Evolutionary conservation across 92 coral and sea anemone genomes (phyloP), one percentile per base, ranked within the genome.

Genomic region (Heliopora coerulea): DNA sequence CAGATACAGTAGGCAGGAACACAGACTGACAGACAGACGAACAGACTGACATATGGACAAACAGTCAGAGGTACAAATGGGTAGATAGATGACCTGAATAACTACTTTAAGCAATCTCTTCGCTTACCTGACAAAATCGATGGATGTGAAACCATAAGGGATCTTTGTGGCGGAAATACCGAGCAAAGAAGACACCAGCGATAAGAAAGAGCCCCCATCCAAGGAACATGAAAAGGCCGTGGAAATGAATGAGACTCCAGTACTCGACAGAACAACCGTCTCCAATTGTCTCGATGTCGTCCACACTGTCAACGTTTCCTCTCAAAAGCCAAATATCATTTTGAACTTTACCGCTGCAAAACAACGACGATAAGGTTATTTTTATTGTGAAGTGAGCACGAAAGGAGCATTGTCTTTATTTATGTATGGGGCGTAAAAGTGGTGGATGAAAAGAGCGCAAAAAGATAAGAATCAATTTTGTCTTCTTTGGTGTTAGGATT

Each of bases 291-390:
- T 30, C 63, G 15, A 40, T 4, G 28, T 87, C 70, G 39, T 82
- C 90, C 0, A 85, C 97, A 17, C 83, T 88, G 34, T 86, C 79
- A 9, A 78, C 96, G 49, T 77, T 67, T 9, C 98, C 98, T 27
- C 62, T 60, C 56, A 93, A 72, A 48, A 93, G 73, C 98, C 98
- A 93, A 15, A 93, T 46, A 50, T 90, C 98, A 59, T 93, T 86
- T 49, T 82, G 65, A 0, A 13, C 18, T 2, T 81, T 69, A 20
- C 81, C 89, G 4, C 79, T 80, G 33, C 46, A 49, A 52, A 26
- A 27, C 12, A 31, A 12, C 20, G 24, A 21, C 12, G 20, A 21
- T 4, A 37, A 37, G 11, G 42, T 37, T 37, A 37, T 37, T 37
- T 37, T 37, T 37, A 11, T 37, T 37, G 42, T 37, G 6, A 37